Conservation (phyloP, 1,140 invertebrate genomes). For the Megalopta genalis region DNA sequence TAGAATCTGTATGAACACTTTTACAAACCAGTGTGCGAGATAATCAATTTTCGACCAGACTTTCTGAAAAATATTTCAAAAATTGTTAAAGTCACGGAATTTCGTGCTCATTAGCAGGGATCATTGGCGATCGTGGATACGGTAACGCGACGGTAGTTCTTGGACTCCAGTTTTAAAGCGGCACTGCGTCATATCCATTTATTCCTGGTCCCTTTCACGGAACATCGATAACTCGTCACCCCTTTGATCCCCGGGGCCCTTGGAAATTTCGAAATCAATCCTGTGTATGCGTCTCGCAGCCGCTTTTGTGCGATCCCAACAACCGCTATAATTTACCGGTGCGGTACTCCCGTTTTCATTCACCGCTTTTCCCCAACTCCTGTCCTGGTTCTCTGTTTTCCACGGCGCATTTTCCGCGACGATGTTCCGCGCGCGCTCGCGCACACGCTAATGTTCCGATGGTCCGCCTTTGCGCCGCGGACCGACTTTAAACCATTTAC, state of each 20-base stretch:
- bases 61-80: too few species aligned
- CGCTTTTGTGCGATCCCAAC: conserved; percentile 5
- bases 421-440: not conserved
- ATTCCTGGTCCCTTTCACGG: not conserved
- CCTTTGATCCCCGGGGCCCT: not conserved
- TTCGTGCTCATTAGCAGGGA: too few species aligned
- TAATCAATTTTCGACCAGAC: too few species aligned
- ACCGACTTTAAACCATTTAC: conserved; percentile 38
- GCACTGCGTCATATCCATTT: not conserved
- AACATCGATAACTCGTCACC: conserved; percentile 14
- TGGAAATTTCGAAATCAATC: conserved; percentile 18
- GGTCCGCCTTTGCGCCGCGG: conserved; percentile 3
- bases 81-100: too few species aligned
- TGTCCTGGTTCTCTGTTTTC: conserved; percentile 2
- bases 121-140: too few species aligned
- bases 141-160: not conserved
- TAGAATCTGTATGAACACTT: too few species aligned
- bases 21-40: too few species aligned
- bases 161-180: not conserved
- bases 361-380: conserved; percentile 21
- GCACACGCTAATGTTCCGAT: not conserved
- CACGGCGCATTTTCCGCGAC: conserved; percentile 1
- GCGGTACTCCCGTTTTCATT: conserved; percentile 11
- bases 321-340: not conserved
- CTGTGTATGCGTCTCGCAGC: not conserved